These are phyloP conservation scores for Poecile atricapillus DNA, from an alignment of 2,113 vertebrate genomes.

Conservation along the genomic window DNA sequence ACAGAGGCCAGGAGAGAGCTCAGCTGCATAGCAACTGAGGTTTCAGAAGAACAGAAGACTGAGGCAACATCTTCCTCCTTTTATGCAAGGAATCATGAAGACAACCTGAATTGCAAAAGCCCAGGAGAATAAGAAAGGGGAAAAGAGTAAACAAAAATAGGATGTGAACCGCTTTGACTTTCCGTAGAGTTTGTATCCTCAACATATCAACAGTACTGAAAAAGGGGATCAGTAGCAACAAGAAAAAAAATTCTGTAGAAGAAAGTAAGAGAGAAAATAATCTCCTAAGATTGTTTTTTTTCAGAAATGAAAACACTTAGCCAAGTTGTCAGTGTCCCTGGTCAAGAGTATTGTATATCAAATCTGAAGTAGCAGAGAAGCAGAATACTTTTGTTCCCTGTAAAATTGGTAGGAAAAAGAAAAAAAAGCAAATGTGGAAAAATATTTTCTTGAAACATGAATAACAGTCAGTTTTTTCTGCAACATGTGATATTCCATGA, in stretches of 20 bases:
- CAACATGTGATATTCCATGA: neutral
- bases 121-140: neutral
- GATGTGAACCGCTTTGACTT: neutral
- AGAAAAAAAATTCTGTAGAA: neutral
- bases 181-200: neutral
- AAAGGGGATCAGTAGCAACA: neutral
- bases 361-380: neutral
- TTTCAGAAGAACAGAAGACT: constrained; percentile 29
- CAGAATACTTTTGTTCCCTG: neutral
- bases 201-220: neutral
- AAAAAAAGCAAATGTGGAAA: neutral
- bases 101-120: neutral
- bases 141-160: neutral
- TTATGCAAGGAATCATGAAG: neutral
- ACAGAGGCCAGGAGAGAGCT: neutral
- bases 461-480: neutral
- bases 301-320: neutral
- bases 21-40: neutral
- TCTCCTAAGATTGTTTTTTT: neutral
- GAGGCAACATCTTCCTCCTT: neutral
- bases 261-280: neutral
- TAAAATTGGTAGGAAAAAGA: neutral
- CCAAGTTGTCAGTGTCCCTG: neutral
- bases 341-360: neutral
- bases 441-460: neutral